phyloP scores from a whole-genome alignment of 2,888 invertebrate genomes.

The Pyrrhia umbra region DNA sequence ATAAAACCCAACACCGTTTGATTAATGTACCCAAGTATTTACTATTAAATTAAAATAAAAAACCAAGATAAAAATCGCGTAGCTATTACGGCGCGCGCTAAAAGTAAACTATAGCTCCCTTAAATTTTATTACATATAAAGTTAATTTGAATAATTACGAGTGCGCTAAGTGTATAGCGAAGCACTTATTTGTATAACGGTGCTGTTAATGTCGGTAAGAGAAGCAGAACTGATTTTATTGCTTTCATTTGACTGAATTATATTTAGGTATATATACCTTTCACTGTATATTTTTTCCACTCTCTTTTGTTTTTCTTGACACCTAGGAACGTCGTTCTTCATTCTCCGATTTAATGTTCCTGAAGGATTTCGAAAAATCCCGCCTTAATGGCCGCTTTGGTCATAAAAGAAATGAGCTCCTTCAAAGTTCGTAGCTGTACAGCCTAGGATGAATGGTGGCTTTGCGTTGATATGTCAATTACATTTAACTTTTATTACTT shows the following conservation, averaged over 20 bases:
- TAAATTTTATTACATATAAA: conserved; percentile 64
- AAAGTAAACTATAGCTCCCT: conserved; percentile 57
- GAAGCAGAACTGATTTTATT: conserved; percentile 70
- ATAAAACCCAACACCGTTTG: conserved; percentile 14
- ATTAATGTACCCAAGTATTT: conserved; percentile 34
- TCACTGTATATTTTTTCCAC: not conserved
- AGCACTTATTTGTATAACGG: conserved; percentile 66
- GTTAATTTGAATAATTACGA: conserved; percentile 67
- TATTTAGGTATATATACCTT: conserved; percentile 25
- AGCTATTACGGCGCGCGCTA: conserved; percentile 33
- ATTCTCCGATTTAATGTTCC: conserved; percentile 19
- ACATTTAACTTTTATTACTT: conserved; percentile 24
- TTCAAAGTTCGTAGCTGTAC: conserved; percentile 29
- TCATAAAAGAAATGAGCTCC: conserved; percentile 48
- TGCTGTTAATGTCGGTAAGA: conserved; percentile 59
- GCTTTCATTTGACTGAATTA: conserved; percentile 61
- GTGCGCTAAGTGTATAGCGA: conserved; percentile 59
- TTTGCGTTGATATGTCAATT: conserved; percentile 46
- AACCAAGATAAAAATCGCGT: conserved; percentile 41
- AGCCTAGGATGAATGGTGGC: conserved; percentile 35
- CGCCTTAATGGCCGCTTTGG: conserved; percentile 24
- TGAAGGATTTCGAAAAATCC: conserved; percentile 48
- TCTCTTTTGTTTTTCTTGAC: not conserved
- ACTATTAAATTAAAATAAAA: conserved; percentile 42
- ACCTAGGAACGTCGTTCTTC: not conserved